Conservation (phyloP, 1,140 invertebrate species). For the Papilio dardanus region DNA sequence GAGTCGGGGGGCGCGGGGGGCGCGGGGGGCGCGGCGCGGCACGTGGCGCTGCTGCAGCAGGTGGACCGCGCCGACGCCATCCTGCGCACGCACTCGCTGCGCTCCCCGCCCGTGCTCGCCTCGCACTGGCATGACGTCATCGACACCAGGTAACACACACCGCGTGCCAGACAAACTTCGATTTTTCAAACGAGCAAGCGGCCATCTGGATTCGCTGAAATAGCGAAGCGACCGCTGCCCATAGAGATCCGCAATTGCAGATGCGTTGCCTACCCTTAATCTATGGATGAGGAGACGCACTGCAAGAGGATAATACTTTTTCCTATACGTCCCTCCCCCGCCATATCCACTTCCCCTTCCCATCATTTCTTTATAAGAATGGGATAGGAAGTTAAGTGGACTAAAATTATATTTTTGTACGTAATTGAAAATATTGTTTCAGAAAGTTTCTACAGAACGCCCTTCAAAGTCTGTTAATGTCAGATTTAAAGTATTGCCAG, state of each 20-base stretch:
- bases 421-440: constrained; percentile 52
- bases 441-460: constrained; percentile 86
- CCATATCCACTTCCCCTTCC: no score
- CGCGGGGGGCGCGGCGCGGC: constrained; percentile 61
- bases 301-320: no score
- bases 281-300: no score
- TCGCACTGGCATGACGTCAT: constrained; percentile 65
- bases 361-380: no score
- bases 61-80: constrained; percentile 74
- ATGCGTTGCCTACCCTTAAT: no score
- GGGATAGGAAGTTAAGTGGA: no score
- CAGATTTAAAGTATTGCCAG: constrained; percentile 94
- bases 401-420: no score
- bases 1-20: constrained; percentile 42
- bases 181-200: no score
- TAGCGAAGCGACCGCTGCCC: no score
- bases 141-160: constrained; percentile 73
- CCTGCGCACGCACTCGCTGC: constrained; percentile 65
- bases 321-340: no score
- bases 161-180: constrained; percentile 17
- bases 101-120: constrained; percentile 59
- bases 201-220: no score
- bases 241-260: no score
- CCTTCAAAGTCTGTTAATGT: constrained; percentile 88
- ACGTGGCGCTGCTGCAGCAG: constrained; percentile 64